Conservation (phyloP, 2,113 vertebrate species). For the Neopipo cinnamomea region DNA sequence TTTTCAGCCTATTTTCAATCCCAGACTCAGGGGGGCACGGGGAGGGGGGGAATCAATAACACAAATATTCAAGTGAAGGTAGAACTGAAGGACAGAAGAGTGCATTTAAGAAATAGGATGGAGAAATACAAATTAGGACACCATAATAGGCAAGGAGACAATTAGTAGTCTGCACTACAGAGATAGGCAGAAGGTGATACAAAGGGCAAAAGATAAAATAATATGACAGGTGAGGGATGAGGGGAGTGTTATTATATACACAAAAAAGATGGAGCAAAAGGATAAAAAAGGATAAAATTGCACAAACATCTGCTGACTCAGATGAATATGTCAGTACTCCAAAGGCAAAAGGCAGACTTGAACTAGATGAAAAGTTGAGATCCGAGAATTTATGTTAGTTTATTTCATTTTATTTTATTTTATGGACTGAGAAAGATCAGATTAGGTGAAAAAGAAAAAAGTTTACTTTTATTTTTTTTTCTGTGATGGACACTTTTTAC, state of each 20-base stretch:
- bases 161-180: conserved; percentile 34
- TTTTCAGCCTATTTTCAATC: conserved; percentile 1
- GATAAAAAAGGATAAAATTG: neutral
- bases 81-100: conserved; percentile 25
- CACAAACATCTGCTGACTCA: conserved; percentile 31
- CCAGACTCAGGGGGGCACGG: neutral
- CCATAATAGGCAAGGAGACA: conserved; percentile 27
- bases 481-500: neutral
- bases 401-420: neutral
- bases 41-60: neutral
- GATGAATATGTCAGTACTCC: neutral
- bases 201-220: conserved; percentile 6
- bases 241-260: neutral
- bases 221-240: conserved; percentile 40
- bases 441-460: neutral
- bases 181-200: neutral
- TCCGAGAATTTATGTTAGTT: neutral
- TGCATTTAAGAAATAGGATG: neutral
- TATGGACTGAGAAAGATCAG: neutral
- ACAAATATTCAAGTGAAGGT: conserved; percentile 22
- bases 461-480: neutral
- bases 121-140: conserved; percentile 52
- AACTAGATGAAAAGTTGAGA: neutral
- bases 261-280: neutral
- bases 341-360: neutral